Conservation (phyloP, 2,797 vertebrate genomes). For the Rachycentron canadum region DNA sequence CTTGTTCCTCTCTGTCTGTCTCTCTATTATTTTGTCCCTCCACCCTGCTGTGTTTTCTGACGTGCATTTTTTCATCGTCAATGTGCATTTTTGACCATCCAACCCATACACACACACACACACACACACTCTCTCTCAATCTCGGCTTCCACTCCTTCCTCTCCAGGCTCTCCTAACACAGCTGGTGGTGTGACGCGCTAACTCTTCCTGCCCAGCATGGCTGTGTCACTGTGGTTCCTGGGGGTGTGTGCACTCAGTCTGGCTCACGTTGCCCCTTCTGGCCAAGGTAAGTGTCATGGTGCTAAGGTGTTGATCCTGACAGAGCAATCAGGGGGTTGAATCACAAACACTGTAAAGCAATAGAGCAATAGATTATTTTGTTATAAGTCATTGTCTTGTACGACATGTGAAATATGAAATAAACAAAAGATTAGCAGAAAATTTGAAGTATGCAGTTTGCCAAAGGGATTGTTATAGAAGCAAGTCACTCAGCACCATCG, state of each 20-base stretch:
- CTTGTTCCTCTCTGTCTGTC: constrained; percentile 31
- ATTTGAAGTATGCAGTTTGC: constrained; percentile 34
- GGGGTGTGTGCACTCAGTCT: constrained; percentile 81
- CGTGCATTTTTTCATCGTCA: constrained; percentile 43
- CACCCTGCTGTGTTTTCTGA: constrained; percentile 54
- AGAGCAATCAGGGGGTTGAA: constrained; percentile 13
- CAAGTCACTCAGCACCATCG: constrained; percentile 65
- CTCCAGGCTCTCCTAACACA: constrained; percentile 74
- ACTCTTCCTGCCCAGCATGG: constrained; percentile 82
- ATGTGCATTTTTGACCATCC: constrained; percentile 26
- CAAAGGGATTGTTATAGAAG: constrained; percentile 36
- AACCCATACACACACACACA: not conserved
- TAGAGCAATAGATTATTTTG: not conserved
- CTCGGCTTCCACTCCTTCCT: constrained; percentile 54
- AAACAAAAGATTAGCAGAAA: constrained; percentile 32
- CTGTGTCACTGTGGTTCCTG: constrained; percentile 83
- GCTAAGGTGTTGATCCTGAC: constrained; percentile 11
- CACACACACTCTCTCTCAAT: constrained; percentile 19
- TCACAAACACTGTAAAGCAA: constrained; percentile 10
- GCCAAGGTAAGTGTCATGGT: constrained; percentile 79
- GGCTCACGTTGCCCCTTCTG: constrained; percentile 79
- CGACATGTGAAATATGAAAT: constrained; percentile 6
- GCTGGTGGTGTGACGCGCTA: constrained; percentile 75
- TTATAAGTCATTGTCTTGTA: constrained; percentile 15
- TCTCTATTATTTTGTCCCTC: constrained; percentile 57